Evolutionary conservation across 2,888 invertebrate species (phyloP), one percentile per base, ranked within the genome.

Genomic region (Eutolmus rufibarbis): DNA sequence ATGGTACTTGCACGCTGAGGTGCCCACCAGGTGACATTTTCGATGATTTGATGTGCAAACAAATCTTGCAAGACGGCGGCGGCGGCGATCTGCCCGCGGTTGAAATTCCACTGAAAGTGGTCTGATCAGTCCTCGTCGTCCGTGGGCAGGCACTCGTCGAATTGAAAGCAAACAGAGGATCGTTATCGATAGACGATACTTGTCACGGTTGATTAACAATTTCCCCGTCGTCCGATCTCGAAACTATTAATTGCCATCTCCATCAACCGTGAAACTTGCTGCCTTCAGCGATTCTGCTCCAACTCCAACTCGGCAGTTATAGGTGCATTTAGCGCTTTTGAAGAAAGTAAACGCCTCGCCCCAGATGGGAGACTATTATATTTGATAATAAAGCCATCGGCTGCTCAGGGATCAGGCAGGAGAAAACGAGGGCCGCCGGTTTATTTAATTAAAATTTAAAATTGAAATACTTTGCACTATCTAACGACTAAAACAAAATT

Each of bases 201-300:
- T 86, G 86, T 76, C 86, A 76, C 34, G 74, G 40, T 86, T 86
- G 76, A 86, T 86, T 86, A 76, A 76, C 51, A 86, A 86, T 76
- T 85, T 85, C 43, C 66, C 51, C 51, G 51, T 34, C 56, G 74
- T n/a, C 9, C 76, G 86, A 86, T 86, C 76, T 86, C 57, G 31
- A 37, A 37, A 56, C 57, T 57, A 57, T 82, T 57, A 82, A 82
- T 57, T 82, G 82, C 57, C 57, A 46, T 56, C 82, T 82, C 82
- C 34, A 82, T 57, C 82, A 79, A 79, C 79, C 79, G 46, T 79
- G 79, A 79, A 79, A 79, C 46, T 23, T 31, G 14, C 19, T 79
- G 79, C 79, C 16, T 46, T 31, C 7, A 46, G 46, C 51, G 14
- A 79, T 79, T 79, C 7, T n/a, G 51, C 51, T 51, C 51, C 7